Conservation (phyloP, 2,888 invertebrate species). For the Phlogophora meticulosa region DNA sequence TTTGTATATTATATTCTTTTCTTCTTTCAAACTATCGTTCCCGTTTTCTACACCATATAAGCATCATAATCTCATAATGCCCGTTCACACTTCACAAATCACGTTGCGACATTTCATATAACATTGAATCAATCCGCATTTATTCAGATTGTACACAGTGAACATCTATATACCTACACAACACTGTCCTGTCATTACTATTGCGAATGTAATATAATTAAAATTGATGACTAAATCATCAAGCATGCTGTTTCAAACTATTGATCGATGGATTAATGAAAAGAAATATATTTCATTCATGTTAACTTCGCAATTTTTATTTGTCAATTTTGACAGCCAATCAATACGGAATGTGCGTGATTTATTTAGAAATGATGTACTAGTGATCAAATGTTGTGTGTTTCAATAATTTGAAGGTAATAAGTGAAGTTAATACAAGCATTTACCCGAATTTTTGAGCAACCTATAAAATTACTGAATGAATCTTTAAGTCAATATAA, state of each 20-base stretch:
- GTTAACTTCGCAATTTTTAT: constrained; percentile 79
- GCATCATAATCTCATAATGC: not conserved
- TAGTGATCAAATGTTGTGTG: constrained; percentile 57
- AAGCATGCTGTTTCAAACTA: constrained; percentile 67
- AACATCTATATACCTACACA: constrained; percentile 25
- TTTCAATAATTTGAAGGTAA: constrained; percentile 57
- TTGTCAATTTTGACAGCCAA: constrained; percentile 83
- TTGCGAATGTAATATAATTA: constrained; percentile 78
- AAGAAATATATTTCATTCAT: constrained; percentile 78
- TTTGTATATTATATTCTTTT: no score
- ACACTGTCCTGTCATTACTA: constrained; percentile 61
- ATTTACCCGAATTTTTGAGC: not conserved
- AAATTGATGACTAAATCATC: constrained; percentile 84
- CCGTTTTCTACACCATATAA: no score
- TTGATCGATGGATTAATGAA: constrained; percentile 77
- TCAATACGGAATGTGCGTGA: constrained; percentile 74
- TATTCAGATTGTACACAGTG: constrained; percentile 39
- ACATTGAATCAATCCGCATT: constrained; percentile 58
- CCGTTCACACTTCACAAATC: constrained; percentile 7
- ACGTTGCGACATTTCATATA: constrained; percentile 41
- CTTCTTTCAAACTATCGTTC: no score
- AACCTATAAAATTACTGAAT: not conserved
- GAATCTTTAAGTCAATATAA: constrained; percentile 36
- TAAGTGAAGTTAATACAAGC: constrained; percentile 23
- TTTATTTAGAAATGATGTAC: constrained; percentile 74